Evolutionary conservation across 2,113 vertebrate species (phyloP), one percentile per base, ranked within the genome.

Genomic region (Xenopus laevis): DNA sequence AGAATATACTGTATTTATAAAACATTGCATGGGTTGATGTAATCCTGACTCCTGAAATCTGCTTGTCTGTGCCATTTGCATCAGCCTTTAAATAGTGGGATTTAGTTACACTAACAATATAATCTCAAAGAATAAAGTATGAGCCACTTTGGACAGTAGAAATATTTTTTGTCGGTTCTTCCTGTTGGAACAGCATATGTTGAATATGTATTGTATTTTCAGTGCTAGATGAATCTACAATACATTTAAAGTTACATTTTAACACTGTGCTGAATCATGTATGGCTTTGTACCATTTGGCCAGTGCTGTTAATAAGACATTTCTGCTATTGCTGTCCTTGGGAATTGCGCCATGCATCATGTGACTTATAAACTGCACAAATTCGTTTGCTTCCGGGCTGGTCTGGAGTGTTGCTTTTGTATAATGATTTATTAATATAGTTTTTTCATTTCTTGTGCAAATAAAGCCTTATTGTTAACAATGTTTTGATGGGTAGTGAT

Each of bases 401-500:
- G 27, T 33, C 60, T 71, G 27, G 27, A 67, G 78, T 68, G 68
- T 85, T 84, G 74, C 82, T 82, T 73, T 81, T 86, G 81, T 85
- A 83, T 79, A 86, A 82, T 82, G 33, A 40, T 40, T 4, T 40
- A 40, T 40, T 50, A 50, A 13, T 50, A 50, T 72, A 15, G n/a
- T 21, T 69, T 71, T 65, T 53, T 64, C 52, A 45, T 72, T 72
- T 65, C 9, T 55, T 80, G 81, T 86, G 83, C 84, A 78, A 86
- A 86, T 84, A 86, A 86, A 86, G 80, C 74, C 84, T 83, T 83
- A 81, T 55, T 85, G 82, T 83, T 65, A 86, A 86, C 86, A 77
- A 86, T 83, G 59, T 78, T 83, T 82, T 83, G 79, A 83, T 86
- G 84, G 72, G 80, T 82, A 84, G 59, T 86, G 83, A 59, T 80